Percentiles rank a stretch among this genome's conserved stretches.
phyloP scores from a whole-genome alignment of 1,140 invertebrate species.

The Goniozus legneri region DNA sequence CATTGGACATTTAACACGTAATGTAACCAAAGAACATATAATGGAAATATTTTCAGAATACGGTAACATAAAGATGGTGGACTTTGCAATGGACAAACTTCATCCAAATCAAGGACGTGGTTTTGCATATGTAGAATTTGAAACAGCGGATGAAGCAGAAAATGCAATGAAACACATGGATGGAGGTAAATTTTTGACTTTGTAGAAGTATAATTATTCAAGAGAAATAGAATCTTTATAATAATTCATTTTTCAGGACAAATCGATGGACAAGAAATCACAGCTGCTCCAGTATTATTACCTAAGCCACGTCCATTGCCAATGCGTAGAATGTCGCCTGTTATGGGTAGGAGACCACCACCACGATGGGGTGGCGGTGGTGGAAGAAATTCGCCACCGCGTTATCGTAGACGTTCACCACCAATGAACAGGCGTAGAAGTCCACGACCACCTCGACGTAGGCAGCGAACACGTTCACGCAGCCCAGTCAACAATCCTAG shows the following conservation, averaged over 20 bases:
- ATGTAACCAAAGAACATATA: slow-evolving; percentile 91
- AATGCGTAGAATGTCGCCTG: slow-evolving; percentile 63
- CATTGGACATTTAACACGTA: slow-evolving; percentile 85
- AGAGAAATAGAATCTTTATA: background rate
- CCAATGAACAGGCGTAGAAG: slow-evolving; percentile 65
- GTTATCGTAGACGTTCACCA: slow-evolving; percentile 63
- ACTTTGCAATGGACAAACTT: slow-evolving; percentile 82
- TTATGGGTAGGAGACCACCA: slow-evolving; percentile 59
- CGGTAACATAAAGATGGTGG: slow-evolving; percentile 85
- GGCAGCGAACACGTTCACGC: slow-evolving; percentile 59
- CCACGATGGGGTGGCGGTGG: slow-evolving; percentile 52
- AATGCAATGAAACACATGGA: slow-evolving; percentile 99
- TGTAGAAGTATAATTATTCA: background rate
- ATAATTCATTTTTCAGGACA: slow-evolving; percentile 56
- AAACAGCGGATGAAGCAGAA: slow-evolving; percentile 90
- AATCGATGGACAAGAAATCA: slow-evolving; percentile 91
- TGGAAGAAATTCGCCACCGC: slow-evolving; percentile 48
- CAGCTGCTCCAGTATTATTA: slow-evolving; percentile 83
- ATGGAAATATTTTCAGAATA: slow-evolving; percentile 93
- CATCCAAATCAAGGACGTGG: slow-evolving; percentile 83
- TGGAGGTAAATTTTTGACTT: slow-evolving; percentile 65
- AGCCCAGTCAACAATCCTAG: slow-evolving; percentile 58
- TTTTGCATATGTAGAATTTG: slow-evolving; percentile 94
- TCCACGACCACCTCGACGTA: slow-evolving; percentile 58
- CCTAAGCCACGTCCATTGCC: slow-evolving; percentile 67